Conservation (phyloP, 1,140 invertebrate species). For the Monomorium pharaonis region DNA sequence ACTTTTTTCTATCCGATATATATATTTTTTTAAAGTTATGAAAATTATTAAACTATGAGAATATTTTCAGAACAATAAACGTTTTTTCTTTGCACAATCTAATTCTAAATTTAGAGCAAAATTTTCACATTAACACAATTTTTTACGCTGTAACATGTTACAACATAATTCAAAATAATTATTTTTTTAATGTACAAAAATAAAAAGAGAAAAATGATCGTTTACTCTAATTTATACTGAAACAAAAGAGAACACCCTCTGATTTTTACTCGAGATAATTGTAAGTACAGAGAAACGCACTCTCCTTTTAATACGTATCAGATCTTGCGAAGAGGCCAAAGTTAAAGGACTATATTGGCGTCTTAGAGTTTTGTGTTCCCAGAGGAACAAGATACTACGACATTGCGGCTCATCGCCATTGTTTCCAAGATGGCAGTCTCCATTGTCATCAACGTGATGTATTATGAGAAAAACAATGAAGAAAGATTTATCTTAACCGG, state of each 20-base stretch:
- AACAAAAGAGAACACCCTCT: background rate
- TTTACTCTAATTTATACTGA: background rate
- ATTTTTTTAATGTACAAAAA: background rate
- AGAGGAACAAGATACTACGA: conserved; percentile 20
- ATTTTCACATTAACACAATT: background rate
- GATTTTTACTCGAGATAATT: background rate
- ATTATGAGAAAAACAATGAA: conserved; percentile 66
- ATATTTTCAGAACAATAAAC: no score
- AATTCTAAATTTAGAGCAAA: background rate
- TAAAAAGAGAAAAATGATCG: background rate
- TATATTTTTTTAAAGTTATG: no score
- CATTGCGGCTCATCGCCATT: conserved; percentile 37
- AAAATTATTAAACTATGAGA: no score
- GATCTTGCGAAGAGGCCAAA: conserved; percentile 35
- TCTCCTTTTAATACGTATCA: background rate
- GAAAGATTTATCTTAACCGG: conserved; percentile 32
- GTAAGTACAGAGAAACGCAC: background rate
- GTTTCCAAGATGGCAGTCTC: conserved; percentile 49
- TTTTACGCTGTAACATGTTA: background rate
- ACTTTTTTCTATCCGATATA: no score
- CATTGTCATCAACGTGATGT: conserved; percentile 59
- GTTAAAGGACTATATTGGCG: background rate
- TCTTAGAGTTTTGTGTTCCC: conserved; percentile 29
- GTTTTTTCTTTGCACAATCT: no score
- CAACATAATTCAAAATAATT: background rate